Percentiles rank a stretch among this genome's conserved stretches.
Evolutionary conservation across 2,113 vertebrate genomes (phyloP).

Genomic region (Oreocharis arfaki): DNA sequence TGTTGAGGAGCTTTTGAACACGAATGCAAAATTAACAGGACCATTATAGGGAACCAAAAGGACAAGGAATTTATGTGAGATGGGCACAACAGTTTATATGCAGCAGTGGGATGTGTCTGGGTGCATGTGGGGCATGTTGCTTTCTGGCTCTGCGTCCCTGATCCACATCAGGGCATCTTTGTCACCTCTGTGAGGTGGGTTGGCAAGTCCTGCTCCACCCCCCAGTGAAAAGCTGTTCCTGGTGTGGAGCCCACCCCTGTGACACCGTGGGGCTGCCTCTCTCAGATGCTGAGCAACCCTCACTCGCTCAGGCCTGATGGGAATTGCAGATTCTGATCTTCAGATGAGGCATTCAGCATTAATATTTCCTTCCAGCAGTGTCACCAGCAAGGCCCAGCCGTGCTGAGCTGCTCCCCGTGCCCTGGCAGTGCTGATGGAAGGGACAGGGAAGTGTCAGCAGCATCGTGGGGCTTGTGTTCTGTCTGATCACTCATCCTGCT

Average conservation of each 20-base stretch:
- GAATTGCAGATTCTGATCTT: not conserved
- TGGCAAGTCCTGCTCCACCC: not conserved
- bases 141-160: not conserved
- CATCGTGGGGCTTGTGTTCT: accelerated
- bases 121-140: accelerated
- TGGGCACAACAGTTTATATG: not conserved
- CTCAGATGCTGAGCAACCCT: not conserved
- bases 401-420: not conserved
- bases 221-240: not conserved
- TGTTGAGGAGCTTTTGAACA: not conserved
- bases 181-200: not conserved
- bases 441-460: not conserved
- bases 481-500: not conserved
- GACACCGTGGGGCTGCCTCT: not conserved
- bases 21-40: not conserved
- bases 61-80: not conserved
- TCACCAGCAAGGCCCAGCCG: not conserved
- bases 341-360: not conserved
- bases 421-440: not conserved
- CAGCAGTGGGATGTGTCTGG: not conserved
- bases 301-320: not conserved
- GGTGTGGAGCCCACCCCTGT: not conserved
- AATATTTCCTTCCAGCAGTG: not conserved
- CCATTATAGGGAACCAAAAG: not conserved
- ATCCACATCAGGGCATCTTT: not conserved